Conservation (phyloP, 1,140 invertebrate species). For the Meloidogyne hapla region DNA sequence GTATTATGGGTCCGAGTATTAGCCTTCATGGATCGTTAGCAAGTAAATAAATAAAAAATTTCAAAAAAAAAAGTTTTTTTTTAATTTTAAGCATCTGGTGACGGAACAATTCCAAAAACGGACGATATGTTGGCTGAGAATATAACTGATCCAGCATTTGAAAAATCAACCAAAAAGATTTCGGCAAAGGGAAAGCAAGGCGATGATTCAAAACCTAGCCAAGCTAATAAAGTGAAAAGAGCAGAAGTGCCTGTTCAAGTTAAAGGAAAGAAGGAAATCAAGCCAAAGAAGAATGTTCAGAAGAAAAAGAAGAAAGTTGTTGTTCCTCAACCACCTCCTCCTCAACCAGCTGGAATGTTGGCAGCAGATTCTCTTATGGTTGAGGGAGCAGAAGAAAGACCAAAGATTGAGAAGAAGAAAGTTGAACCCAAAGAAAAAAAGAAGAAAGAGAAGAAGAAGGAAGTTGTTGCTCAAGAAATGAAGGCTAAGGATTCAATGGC, state of each 20-base stretch:
- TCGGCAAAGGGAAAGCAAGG: background rate
- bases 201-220: no score
- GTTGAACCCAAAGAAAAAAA: no score
- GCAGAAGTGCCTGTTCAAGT: background rate
- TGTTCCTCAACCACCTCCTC: no score
- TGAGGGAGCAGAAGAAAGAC: no score
- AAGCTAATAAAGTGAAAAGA: background rate
- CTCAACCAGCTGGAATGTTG: no score
- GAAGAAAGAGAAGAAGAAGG: no score
- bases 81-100: background rate
- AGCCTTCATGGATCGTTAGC: constrained; percentile 5
- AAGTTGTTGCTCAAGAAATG: no score
- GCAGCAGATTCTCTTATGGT: no score
- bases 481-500: no score
- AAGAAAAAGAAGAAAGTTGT: background rate
- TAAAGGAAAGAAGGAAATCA: background rate
- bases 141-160: background rate
- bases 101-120: background rate
- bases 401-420: no score
- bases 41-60: background rate
- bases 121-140: background rate
- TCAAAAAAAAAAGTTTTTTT: background rate
- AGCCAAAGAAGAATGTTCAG: background rate
- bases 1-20: background rate
- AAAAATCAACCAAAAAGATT: background rate